A percentile compares a stretch with the other conserved stretches of the same genome.
Evolutionary conservation across 2,888 invertebrate genomes (phyloP).

Genomic region (Phalera bucephala): DNA sequence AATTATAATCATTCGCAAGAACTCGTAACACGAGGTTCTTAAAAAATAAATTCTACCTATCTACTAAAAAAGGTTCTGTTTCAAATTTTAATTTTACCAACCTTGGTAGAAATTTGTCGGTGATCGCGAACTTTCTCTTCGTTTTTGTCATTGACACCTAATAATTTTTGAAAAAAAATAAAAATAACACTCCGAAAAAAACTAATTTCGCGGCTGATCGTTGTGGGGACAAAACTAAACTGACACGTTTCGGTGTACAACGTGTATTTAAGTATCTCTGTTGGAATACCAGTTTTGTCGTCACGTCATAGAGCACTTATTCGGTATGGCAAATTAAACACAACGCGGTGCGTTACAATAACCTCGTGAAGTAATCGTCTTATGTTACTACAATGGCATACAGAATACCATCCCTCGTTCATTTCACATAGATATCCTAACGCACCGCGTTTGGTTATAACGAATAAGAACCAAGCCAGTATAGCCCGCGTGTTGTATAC

Average conservation of each 20-base stretch:
- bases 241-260: conserved; percentile 34
- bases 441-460: too few species aligned
- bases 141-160: conserved; percentile 83
- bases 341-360: too few species aligned
- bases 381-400: background rate
- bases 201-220: conserved; percentile 57
- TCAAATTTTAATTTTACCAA: too few species aligned
- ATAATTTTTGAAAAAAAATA: conserved; percentile 49
- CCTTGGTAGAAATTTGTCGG: conserved; percentile 82
- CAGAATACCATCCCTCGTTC: background rate
- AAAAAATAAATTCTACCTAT: too few species aligned
- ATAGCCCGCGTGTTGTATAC: conserved; percentile 11
- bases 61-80: too few species aligned
- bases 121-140: conserved; percentile 79
- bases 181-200: conserved; percentile 61
- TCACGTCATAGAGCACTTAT: conserved; percentile 16
- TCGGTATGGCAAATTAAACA: too few species aligned
- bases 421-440: too few species aligned
- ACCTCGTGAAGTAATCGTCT: too few species aligned
- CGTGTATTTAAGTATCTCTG: conserved; percentile 53
- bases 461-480: too few species aligned
- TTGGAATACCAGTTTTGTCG: conserved; percentile 39
- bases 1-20: too few species aligned
- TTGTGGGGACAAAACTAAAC: conserved; percentile 45
- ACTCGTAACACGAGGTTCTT: too few species aligned